Conservation (phyloP, 30 jellyfish, hydroid and myxozoan genomes). For the Phacellophora camtschatica region DNA sequence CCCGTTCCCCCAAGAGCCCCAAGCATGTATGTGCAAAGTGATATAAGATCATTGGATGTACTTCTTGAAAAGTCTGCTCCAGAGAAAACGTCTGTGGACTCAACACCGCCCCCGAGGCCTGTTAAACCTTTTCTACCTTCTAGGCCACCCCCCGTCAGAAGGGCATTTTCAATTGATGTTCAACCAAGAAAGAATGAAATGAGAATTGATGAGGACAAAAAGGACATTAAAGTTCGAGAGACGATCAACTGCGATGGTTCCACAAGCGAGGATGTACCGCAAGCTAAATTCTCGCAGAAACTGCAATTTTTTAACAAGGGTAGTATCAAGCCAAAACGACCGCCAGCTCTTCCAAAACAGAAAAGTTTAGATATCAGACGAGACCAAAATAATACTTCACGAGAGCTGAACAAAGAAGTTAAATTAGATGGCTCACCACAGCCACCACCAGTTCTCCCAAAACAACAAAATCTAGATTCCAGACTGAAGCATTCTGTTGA, state of each 20-base stretch:
- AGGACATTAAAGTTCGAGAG: neutral
- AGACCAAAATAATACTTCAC: neutral
- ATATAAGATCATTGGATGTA: conserved; percentile 17
- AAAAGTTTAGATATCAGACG: neutral
- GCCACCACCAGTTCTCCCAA: conserved; percentile 10
- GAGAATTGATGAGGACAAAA: neutral
- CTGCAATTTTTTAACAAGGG: neutral
- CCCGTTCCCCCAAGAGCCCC: conserved; percentile 78
- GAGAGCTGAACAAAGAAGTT: neutral
- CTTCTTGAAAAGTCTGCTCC: neutral
- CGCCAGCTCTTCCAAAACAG: neutral
- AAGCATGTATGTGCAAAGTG: conserved; percentile 44
- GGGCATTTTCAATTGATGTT: neutral
- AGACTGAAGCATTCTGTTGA: neutral
- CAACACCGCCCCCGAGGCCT: conserved; percentile 58
- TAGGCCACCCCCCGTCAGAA: conserved; percentile 26
- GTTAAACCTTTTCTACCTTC: no score
- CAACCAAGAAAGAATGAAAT: neutral
- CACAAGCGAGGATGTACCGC: neutral
- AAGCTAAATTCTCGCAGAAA: neutral
- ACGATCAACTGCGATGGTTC: neutral
- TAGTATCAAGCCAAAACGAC: neutral
- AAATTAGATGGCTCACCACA: neutral
- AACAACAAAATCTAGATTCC: conserved; percentile 34
- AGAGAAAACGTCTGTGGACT: neutral